These are phyloP conservation scores for Seriola aureovittata DNA, from an alignment of 2,113 vertebrate genomes.

Conservation along the genomic window DNA sequence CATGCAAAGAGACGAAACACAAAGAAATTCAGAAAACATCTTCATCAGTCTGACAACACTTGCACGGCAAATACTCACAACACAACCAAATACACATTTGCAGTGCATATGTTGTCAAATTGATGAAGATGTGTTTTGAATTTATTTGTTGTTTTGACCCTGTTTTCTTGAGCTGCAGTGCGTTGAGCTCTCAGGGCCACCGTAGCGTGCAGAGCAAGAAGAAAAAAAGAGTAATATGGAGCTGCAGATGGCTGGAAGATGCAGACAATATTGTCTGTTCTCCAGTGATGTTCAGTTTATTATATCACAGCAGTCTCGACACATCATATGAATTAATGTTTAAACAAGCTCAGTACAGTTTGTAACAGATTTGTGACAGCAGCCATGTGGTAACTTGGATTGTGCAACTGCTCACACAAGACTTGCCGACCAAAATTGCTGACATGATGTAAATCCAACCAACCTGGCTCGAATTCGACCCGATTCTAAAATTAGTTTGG, in stretches of 20 bases:
- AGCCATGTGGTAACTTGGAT: background rate
- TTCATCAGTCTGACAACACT: no score
- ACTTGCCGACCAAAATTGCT: background rate
- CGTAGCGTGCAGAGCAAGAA: background rate
- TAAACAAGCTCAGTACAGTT: background rate
- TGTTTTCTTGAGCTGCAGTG: no score
- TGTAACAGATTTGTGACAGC: background rate
- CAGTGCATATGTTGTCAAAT: no score
- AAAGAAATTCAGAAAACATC: no score
- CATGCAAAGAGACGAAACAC: no score
- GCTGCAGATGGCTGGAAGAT: background rate
- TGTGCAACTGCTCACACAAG: background rate
- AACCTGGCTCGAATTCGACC: background rate
- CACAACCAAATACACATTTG: no score
- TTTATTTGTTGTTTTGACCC: no score
- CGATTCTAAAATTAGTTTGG: background rate
- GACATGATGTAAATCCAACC: background rate
- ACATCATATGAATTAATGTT: background rate
- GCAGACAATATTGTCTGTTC: background rate
- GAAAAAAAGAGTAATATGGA: background rate
- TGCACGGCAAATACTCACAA: no score
- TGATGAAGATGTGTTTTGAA: no score
- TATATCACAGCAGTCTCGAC: background rate
- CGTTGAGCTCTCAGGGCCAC: no score
- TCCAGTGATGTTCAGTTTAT: background rate